A percentile compares a stretch with the other conserved stretches of the same genome.
These are phyloP conservation scores for Lamellibrachia satsuma DNA, from an alignment of 2,888 invertebrate species.

Conservation along the genomic window DNA sequence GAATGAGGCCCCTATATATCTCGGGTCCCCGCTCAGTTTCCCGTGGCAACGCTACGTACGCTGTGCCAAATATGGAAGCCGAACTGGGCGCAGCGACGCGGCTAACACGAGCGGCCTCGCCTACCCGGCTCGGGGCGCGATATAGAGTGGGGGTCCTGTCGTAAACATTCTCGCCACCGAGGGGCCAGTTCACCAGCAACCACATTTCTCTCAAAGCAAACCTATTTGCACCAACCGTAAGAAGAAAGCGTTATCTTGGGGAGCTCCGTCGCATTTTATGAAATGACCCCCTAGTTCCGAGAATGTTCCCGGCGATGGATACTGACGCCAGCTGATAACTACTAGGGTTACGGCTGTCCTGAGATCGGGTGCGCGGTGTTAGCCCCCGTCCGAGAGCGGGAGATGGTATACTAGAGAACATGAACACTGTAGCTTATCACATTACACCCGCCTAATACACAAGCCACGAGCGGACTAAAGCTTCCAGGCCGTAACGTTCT, in stretches of 20 bases:
- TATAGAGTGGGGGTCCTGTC: background rate
- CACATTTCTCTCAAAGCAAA: background rate
- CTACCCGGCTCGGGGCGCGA: background rate
- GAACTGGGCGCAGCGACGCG: background rate
- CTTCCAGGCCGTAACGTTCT: background rate
- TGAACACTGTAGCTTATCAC: background rate
- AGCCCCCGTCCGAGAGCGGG: background rate
- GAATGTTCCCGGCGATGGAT: background rate
- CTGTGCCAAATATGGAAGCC: conserved; percentile 12
- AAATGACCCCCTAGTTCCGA: background rate
- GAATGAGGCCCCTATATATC: background rate
- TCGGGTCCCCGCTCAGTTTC: background rate
- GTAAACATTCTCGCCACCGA: background rate
- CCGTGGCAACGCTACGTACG: background rate
- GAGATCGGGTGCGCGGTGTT: background rate
- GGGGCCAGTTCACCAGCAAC: background rate
- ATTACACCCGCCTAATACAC: background rate
- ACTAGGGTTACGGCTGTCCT: background rate
- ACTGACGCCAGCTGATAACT: background rate
- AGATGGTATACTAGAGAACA: background rate
- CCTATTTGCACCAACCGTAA: background rate
- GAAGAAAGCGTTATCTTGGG: background rate
- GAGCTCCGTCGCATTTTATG: background rate
- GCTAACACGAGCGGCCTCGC: background rate
- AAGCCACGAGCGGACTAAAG: background rate